Evolutionary conservation across 2,113 vertebrate genomes (phyloP).

Genomic region (Dicaeum eximium): DNA sequence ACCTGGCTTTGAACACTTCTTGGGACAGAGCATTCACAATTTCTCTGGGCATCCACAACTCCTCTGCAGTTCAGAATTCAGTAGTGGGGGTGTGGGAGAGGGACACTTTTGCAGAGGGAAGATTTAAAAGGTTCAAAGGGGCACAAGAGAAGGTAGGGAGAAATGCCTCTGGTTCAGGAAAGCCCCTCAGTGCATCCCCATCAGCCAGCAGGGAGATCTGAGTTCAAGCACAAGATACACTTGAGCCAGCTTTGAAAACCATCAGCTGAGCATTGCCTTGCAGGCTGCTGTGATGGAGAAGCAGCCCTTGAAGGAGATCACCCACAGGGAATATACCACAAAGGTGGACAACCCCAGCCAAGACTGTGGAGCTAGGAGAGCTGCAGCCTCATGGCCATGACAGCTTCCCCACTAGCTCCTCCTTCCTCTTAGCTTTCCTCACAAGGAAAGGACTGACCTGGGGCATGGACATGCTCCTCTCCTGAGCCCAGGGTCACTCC

Average conservation of each 20-base stretch:
- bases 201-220: background rate
- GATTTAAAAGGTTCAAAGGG: background rate
- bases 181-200: background rate
- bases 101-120: background rate
- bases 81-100: background rate
- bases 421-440: background rate
- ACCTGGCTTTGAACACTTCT: background rate
- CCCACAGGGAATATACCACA: fast-evolving
- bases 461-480: fast-evolving
- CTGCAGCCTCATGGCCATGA: background rate
- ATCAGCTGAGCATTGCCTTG: background rate
- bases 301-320: background rate
- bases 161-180: background rate
- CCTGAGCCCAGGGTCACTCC: background rate
- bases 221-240: background rate
- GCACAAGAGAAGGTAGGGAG: background rate
- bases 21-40: background rate
- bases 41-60: background rate
- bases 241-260: background rate
- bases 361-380: background rate
- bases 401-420: background rate
- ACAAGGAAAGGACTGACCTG: background rate
- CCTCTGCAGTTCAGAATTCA: background rate
- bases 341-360: background rate
- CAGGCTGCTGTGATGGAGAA: background rate